Conservation (phyloP, 2,888 invertebrate genomes). For the Cancer borealis region DNA sequence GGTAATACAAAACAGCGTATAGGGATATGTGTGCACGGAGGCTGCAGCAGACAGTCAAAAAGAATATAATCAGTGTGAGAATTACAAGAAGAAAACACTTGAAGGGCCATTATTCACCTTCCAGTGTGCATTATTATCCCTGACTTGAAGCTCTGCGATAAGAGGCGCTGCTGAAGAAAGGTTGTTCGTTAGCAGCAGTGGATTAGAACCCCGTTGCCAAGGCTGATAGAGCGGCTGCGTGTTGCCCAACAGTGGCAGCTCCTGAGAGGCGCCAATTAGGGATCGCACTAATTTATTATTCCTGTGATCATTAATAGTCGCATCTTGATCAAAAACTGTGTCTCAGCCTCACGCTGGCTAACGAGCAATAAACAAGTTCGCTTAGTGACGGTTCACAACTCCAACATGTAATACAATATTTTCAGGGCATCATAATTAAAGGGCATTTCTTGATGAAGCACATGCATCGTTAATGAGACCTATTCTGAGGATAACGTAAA, state of each 20-base stretch:
- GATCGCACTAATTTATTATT: constrained; percentile 24
- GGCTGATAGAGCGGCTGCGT: background rate
- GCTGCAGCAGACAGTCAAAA: background rate
- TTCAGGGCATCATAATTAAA: background rate
- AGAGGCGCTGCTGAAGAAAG: background rate
- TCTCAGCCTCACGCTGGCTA: constrained; percentile 37
- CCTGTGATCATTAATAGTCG: constrained; percentile 34
- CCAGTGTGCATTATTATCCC: background rate
- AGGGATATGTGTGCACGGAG: background rate
- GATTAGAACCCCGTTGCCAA: background rate
- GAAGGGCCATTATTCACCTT: background rate
- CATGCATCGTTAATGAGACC: background rate
- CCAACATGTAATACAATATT: constrained; percentile 17
- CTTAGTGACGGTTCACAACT: constrained; percentile 14
- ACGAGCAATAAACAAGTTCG: constrained; percentile 40
- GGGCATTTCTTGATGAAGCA: background rate
- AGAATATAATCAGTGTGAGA: background rate
- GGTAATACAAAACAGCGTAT: background rate
- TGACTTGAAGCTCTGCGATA: background rate
- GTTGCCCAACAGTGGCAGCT: background rate
- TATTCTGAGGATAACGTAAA: background rate
- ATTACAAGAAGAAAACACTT: constrained; percentile 18
- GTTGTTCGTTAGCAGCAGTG: background rate
- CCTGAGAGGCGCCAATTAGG: constrained; percentile 23
- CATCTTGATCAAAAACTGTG: constrained; percentile 29